phyloP scores from a whole-genome alignment of 1,140 invertebrate species.

The Lepidotrigona ventralis region DNA sequence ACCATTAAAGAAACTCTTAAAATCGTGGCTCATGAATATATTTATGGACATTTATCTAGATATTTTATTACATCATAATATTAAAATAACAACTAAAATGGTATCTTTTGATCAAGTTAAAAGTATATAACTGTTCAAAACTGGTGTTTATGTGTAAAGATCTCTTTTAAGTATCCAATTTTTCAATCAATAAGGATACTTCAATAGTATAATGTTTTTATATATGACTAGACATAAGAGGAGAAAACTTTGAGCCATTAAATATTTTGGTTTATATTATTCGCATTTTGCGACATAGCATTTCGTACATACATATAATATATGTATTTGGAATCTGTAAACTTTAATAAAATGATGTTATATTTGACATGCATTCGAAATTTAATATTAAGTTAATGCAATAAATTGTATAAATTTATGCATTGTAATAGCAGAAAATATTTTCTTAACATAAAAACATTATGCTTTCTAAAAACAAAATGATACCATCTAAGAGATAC shows the following conservation, averaged over 20 bases:
- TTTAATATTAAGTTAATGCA: conserved; percentile 53
- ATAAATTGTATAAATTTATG: background rate
- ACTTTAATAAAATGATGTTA: conserved; percentile 37
- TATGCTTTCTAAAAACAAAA: conserved; percentile 11
- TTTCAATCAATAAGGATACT: conserved; percentile 54
- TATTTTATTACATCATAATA: conserved; percentile 64
- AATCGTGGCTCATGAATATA: conserved; percentile 64
- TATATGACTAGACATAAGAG: conserved; percentile 60
- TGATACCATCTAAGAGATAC: conserved; percentile 1
- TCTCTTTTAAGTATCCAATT: conserved; percentile 64
- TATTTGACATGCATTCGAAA: conserved; percentile 54
- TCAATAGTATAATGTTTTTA: conserved; percentile 71
- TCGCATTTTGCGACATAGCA: conserved; percentile 26
- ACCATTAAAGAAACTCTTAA: conserved; percentile 64
- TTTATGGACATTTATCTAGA: conserved; percentile 60
- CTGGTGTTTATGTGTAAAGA: conserved; percentile 57
- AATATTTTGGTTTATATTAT: conserved; percentile 43
- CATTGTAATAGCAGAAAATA: background rate
- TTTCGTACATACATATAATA: conserved; percentile 33
- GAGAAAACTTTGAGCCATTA: conserved; percentile 49
- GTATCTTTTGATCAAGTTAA: conserved; percentile 65
- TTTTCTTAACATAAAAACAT: conserved; percentile 33
- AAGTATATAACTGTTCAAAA: conserved; percentile 66
- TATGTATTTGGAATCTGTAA: conserved; percentile 39
- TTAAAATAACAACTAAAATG: conserved; percentile 59